Evolutionary conservation across 2,113 vertebrate species (phyloP).

Genomic region (Vimba vimba): DNA sequence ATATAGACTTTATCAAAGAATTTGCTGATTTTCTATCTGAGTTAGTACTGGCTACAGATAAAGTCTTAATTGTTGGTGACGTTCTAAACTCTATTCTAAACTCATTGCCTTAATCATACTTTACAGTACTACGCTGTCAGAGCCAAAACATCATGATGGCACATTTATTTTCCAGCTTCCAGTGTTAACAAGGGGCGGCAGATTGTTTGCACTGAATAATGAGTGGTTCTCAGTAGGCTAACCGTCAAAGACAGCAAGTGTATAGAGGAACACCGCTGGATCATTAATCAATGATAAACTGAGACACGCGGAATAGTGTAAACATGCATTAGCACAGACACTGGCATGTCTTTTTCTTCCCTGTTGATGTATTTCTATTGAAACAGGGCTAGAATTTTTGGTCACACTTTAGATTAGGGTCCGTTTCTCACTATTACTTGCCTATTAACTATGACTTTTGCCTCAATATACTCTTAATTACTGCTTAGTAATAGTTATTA

Average conservation of each 20-base stretch:
- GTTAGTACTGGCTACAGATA: too few species aligned
- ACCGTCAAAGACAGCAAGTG: neutral
- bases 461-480: too few species aligned
- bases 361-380: neutral
- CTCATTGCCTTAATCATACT: too few species aligned
- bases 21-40: too few species aligned
- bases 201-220: slow-evolving; percentile 48
- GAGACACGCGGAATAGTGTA: neutral
- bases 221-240: slow-evolving; percentile 15
- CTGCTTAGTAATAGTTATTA: too few species aligned
- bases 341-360: neutral
- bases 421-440: too few species aligned
- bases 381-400: neutral
- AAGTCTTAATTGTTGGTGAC: too few species aligned
- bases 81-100: too few species aligned
- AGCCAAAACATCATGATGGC: neutral
- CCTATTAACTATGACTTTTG: too few species aligned
- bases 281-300: neutral
- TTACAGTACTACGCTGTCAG: neutral
- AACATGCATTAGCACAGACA: neutral
- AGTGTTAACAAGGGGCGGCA: slow-evolving; percentile 46
- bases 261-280: neutral
- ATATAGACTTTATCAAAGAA: too few species aligned
- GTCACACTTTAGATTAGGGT: too few species aligned
- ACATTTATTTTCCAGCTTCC: slow-evolving; percentile 12